phyloP scores from a whole-genome alignment of 92 coral and sea anemone species.

The Diadumene lineata region DNA sequence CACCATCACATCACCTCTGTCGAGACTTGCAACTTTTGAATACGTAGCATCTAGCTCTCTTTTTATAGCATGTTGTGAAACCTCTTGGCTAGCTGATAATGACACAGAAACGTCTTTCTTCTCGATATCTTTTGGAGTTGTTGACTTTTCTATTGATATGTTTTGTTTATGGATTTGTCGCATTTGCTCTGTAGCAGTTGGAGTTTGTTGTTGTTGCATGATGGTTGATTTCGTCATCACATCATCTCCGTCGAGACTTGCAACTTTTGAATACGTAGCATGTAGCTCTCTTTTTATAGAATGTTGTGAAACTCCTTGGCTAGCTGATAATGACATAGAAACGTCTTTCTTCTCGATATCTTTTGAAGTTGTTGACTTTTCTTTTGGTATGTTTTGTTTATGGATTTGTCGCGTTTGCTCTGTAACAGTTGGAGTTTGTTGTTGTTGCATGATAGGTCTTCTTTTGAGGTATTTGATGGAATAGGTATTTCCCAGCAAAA shows the following conservation, averaged over 20 bases:
- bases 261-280: neutral
- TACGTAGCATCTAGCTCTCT: neutral
- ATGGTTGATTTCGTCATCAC: neutral
- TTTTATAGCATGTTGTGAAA: neutral
- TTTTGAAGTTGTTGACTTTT: no score
- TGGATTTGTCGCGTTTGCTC: no score
- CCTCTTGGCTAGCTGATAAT: no score
- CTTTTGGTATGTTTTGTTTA: no score
- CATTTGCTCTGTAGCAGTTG: neutral
- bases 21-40: neutral
- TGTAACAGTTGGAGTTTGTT: neutral
- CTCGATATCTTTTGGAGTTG: no score
- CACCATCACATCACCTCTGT: neutral
- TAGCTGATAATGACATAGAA: no score
- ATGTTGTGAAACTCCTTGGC: no score
- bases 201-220: neutral
- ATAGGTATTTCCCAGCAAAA: no score
- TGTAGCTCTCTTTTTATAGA: neutral
- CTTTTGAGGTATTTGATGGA: neutral
- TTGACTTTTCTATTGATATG: no score
- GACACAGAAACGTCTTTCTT: no score
- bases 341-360: no score
- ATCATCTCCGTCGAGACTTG: neutral
- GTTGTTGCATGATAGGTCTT: neutral
- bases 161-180: no score